Evolutionary conservation across 1,140 invertebrate species (phyloP).

Genomic region (Goniozus legneri): DNA sequence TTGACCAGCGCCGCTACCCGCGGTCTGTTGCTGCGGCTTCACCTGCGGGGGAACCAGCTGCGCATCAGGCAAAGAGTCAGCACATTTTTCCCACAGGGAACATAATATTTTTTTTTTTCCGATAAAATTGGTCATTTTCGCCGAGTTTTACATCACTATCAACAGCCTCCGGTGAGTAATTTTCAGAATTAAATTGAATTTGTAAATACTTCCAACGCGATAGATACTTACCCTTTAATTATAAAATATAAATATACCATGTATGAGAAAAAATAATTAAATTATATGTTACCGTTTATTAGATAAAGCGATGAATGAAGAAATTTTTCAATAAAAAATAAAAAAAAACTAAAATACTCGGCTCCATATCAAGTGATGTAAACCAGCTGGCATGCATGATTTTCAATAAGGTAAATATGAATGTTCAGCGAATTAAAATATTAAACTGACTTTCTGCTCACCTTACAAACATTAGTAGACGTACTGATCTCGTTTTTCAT

Average conservation of each 20-base stretch:
- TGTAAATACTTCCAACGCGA: not conserved
- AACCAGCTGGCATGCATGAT: slow-evolving; percentile 22
- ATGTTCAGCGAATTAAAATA: too few relatives aligned
- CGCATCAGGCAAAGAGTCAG: slow-evolving; percentile 58
- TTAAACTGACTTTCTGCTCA: too few relatives aligned
- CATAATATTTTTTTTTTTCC: slow-evolving; percentile 46
- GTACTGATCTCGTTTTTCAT: slow-evolving; percentile 54
- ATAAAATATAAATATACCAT: too few relatives aligned
- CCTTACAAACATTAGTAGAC: slow-evolving; percentile 70
- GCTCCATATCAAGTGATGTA: slow-evolving; percentile 36
- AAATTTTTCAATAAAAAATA: too few relatives aligned
- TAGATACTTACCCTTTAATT: too few relatives aligned
- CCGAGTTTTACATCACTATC: slow-evolving; percentile 44
- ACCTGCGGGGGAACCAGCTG: slow-evolving; percentile 62
- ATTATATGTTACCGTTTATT: too few relatives aligned
- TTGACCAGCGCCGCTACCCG: slow-evolving; percentile 50
- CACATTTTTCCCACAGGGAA: slow-evolving; percentile 56
- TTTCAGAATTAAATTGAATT: not conserved
- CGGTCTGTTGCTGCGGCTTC: slow-evolving; percentile 69
- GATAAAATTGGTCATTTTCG: too few relatives aligned
- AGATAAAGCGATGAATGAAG: too few relatives aligned
- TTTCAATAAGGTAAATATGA: not conserved
- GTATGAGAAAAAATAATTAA: too few relatives aligned
- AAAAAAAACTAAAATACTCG: too few relatives aligned
- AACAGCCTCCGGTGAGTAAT: slow-evolving; percentile 17